phyloP scores from a whole-genome alignment of 2,888 invertebrate genomes.

The Tortricodes alternella region DNA sequence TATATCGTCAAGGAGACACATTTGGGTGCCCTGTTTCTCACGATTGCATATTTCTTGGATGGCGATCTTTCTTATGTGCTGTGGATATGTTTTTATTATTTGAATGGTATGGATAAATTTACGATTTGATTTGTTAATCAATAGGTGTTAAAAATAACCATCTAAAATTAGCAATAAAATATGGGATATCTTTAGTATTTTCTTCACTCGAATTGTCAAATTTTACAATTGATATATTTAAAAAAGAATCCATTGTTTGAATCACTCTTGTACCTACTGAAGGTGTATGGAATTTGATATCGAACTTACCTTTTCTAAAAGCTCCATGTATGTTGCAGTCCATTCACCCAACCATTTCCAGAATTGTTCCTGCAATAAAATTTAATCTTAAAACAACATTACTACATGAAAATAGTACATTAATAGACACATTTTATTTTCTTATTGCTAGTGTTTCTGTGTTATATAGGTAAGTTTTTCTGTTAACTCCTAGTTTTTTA shows the following conservation, averaged over 20 bases:
- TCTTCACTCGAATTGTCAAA: too few relatives aligned
- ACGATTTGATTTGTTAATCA: not conserved
- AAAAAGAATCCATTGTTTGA: too few relatives aligned
- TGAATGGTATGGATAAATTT: not conserved
- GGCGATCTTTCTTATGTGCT: constrained; percentile 22
- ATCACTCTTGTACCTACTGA: too few relatives aligned
- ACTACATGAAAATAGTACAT: too few relatives aligned
- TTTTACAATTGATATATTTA: too few relatives aligned
- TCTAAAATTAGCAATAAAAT: too few relatives aligned
- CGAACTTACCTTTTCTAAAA: constrained; percentile 44
- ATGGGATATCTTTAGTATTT: too few relatives aligned
- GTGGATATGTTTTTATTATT: not conserved
- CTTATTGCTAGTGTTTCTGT: too few relatives aligned
- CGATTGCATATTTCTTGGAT: constrained; percentile 17
- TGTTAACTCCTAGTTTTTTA: too few relatives aligned
- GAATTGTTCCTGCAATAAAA: constrained; percentile 47
- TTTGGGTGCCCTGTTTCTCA: not conserved
- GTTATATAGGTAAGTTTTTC: too few relatives aligned
- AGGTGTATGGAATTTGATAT: too few relatives aligned
- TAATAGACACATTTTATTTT: too few relatives aligned
- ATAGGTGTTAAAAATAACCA: not conserved
- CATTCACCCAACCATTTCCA: constrained; percentile 50
- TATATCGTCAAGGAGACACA: constrained; percentile 2
- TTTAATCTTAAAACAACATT: constrained; percentile 33
- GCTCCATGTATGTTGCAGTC: constrained; percentile 44